These are phyloP conservation scores for Sialia sialis DNA, from an alignment of 2,113 vertebrate species.

Conservation along the genomic window DNA sequence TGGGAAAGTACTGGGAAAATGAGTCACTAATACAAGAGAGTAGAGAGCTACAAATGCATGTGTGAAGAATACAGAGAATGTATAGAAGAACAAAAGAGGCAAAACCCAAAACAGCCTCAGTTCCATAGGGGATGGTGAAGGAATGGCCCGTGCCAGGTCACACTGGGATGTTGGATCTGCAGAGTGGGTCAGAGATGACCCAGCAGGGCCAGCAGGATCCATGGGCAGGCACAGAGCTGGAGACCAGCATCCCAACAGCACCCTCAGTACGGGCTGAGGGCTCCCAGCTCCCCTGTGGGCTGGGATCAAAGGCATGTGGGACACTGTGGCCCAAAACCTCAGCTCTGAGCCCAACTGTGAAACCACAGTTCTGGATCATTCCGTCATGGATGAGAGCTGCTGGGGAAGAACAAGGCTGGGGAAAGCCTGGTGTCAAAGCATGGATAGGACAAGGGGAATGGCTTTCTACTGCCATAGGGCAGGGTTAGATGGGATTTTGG, in stretches of 20 bases:
- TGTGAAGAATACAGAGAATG: not conserved
- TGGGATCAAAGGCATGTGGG: not conserved
- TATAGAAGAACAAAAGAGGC: not conserved
- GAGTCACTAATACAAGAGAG: not conserved
- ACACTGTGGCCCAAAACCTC: not conserved
- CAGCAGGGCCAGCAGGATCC: not conserved
- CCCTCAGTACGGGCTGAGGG: too few relatives aligned
- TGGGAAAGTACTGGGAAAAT: not conserved
- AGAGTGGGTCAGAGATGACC: not conserved
- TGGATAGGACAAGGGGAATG: not conserved
- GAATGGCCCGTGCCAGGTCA: not conserved
- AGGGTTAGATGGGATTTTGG: accelerated
- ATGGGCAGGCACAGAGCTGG: not conserved
- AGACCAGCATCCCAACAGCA: not conserved
- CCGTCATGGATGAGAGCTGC: not conserved
- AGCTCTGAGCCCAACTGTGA: not conserved
- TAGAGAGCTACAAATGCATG: not conserved
- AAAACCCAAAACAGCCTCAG: not conserved
- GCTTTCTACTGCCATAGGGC: not conserved
- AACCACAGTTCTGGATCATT: not conserved
- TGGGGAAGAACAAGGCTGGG: not conserved
- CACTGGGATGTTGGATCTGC: not conserved
- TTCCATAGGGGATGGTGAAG: not conserved
- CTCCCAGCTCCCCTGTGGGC: accelerated
- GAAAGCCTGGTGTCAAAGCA: not conserved